Conservation (phyloP, 2,888 invertebrate species). For the Hirtodrosophila histrioides region DNA sequence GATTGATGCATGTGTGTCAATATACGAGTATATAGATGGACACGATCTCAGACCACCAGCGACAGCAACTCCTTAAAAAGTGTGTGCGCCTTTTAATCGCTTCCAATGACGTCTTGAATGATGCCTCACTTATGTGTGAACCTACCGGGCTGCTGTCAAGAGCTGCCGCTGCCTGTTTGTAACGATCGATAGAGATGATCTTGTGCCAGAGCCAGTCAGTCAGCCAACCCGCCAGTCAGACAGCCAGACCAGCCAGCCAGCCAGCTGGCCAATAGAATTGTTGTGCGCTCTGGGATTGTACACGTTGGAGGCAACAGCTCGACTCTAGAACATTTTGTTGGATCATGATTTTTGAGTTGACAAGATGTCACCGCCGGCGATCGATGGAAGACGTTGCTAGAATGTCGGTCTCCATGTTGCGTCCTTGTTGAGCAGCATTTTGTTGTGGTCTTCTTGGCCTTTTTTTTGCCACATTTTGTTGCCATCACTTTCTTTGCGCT, state of each 20-base stretch:
- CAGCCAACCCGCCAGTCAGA: slow-evolving; percentile 2
- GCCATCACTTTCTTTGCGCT: slow-evolving; percentile 68
- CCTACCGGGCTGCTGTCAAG: slow-evolving; percentile 78
- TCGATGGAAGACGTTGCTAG: slow-evolving; percentile 52
- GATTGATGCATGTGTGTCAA: slow-evolving; percentile 43
- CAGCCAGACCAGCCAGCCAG: neutral
- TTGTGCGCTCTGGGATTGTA: slow-evolving; percentile 45
- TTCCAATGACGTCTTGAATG: slow-evolving; percentile 73
- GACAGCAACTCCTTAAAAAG: slow-evolving; percentile 67
- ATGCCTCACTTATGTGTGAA: slow-evolving; percentile 79
- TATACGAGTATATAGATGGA: slow-evolving; percentile 25
- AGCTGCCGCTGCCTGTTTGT: slow-evolving; percentile 74
- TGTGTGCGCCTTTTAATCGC: slow-evolving; percentile 70
- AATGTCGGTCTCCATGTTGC: slow-evolving; percentile 74
- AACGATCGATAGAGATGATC: slow-evolving; percentile 77
- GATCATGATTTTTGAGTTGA: slow-evolving; percentile 80
- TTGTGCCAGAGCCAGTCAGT: slow-evolving; percentile 9
- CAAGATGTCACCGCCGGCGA: slow-evolving; percentile 78
- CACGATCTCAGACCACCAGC: slow-evolving; percentile 61
- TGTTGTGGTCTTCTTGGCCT: slow-evolving; percentile 29
- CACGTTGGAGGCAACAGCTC: neutral
- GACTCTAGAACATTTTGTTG: slow-evolving; percentile 67
- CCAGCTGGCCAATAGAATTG: slow-evolving; percentile 67
- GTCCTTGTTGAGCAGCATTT: slow-evolving; percentile 76
- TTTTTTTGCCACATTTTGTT: slow-evolving; percentile 15